Conservation (phyloP, 64 coral and sea anemone species). For the Anthopleura sola region DNA sequence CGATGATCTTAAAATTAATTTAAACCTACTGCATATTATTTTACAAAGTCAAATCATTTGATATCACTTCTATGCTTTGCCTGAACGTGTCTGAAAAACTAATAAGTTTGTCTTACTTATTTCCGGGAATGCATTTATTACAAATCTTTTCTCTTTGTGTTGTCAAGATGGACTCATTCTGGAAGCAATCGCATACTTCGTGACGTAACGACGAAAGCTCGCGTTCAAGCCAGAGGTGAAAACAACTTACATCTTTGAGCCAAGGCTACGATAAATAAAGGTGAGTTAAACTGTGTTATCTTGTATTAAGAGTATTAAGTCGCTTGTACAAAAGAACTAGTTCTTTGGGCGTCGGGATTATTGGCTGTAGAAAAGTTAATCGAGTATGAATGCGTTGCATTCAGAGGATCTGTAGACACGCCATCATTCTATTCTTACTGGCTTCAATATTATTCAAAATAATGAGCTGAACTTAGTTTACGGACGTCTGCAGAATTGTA, state of each 20-base stretch:
- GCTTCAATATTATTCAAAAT: not conserved
- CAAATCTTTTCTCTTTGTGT: slow-evolving; percentile 4
- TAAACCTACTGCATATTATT: not conserved
- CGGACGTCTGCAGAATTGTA: not conserved
- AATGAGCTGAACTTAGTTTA: not conserved
- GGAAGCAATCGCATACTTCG: not conserved
- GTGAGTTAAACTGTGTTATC: not conserved
- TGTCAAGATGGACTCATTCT: not conserved
- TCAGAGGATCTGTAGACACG: not conserved
- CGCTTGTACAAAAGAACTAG: not conserved
- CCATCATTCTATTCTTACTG: not conserved
- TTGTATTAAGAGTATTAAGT: not conserved
- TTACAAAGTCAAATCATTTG: not conserved
- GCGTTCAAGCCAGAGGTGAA: not conserved
- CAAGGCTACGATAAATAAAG: not conserved
- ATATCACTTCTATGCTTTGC: not conserved
- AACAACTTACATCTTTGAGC: not conserved
- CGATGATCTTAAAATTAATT: not conserved
- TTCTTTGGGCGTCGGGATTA: not conserved
- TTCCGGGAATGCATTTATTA: not conserved
- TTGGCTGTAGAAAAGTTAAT: not conserved
- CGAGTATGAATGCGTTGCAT: not conserved
- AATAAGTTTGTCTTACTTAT: not conserved
- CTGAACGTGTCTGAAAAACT: not conserved
- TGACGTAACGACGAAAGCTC: not conserved